Evolutionary conservation across 2,113 vertebrate genomes (phyloP).

Genomic region (Hippoglossus stenolepis): DNA sequence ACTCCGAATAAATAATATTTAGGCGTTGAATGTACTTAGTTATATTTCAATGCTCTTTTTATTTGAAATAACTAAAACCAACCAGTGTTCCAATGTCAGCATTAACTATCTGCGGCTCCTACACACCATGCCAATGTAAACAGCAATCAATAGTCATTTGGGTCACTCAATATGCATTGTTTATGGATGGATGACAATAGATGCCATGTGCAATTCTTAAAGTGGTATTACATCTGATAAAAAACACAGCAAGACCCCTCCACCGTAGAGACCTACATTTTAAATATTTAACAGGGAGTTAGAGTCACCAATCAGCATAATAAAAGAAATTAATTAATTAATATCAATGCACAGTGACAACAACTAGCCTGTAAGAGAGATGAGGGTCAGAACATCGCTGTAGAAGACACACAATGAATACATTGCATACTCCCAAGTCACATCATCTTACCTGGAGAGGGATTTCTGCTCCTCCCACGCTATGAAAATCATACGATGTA

Average conservation of each 20-base stretch:
- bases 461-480: not conserved
- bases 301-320: too few relatives aligned
- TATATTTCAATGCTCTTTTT: too few relatives aligned
- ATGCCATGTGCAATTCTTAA: constrained; percentile 17
- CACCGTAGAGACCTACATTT: not conserved
- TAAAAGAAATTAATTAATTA: not conserved
- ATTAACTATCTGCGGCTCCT: not conserved
- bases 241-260: not conserved
- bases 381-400: not conserved
- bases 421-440: not conserved
- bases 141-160: constrained; percentile 47
- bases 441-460: not conserved
- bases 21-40: too few relatives aligned
- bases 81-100: not conserved
- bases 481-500: constrained; percentile 9
- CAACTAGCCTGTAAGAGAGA: not conserved
- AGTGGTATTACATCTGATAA: not conserved
- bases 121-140: constrained; percentile 1
- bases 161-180: constrained; percentile 51
- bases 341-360: not conserved
- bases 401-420: too few relatives aligned
- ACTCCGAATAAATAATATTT: too few relatives aligned
- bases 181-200: constrained; percentile 11
- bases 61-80: not conserved
- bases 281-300: not conserved